These are phyloP conservation scores for Parambassis ranga DNA, from an alignment of 2,797 vertebrate species.

Conservation along the genomic window DNA sequence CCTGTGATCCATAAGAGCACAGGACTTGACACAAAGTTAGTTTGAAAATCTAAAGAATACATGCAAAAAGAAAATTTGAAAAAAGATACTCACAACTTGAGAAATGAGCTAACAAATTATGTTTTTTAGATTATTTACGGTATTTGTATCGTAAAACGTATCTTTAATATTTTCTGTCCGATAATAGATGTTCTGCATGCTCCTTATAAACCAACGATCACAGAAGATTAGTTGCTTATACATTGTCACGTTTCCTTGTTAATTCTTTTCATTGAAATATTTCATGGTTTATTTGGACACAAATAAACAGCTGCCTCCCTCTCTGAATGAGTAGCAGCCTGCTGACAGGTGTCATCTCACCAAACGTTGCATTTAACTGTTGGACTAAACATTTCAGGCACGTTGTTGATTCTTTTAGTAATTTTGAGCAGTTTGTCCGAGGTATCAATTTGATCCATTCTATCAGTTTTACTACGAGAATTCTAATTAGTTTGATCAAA, in stretches of 20 bases:
- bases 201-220: not conserved
- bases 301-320: not conserved
- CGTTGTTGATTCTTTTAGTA: not conserved
- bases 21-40: no score
- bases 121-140: no score
- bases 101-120: no score
- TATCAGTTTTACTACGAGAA: no score
- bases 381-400: not conserved
- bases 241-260: no score
- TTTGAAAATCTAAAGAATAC: not conserved
- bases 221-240: no score
- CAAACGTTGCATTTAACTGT: not conserved
- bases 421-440: not conserved
- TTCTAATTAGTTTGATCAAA: not conserved
- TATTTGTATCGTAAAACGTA: no score
- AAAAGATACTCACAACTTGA: no score
- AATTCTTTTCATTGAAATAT: no score
- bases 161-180: not conserved
- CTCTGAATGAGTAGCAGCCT: not conserved
- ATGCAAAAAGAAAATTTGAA: not conserved
- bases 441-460: not conserved
- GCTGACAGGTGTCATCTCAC: constrained; percentile 54
- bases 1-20: no score
- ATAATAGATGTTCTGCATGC: not conserved
- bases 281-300: no score